Percentiles rank a stretch among this genome's conserved stretches.
Conservation (phyloP, 2,113 vertebrate species). For the Cebus imitator region DNA sequence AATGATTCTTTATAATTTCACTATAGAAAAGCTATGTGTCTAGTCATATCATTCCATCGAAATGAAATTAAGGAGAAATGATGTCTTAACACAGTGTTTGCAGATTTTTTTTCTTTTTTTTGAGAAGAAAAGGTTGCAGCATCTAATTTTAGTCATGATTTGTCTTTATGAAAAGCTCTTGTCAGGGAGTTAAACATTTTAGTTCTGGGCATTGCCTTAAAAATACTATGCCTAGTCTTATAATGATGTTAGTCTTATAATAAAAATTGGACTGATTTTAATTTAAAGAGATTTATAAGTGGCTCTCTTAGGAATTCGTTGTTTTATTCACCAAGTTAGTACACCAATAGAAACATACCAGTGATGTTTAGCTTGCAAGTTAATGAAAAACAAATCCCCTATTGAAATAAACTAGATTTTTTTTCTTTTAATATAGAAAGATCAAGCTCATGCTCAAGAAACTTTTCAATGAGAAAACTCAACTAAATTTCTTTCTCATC, state of each 20-base stretch:
- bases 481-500: slow-evolving; percentile 67
- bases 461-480: slow-evolving; percentile 71
- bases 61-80: slow-evolving; percentile 79
- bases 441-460: slow-evolving; percentile 62
- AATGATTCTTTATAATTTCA: slow-evolving; percentile 83
- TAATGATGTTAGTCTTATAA: slow-evolving; percentile 52
- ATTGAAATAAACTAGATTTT: slow-evolving; percentile 63
- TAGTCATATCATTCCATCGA: slow-evolving; percentile 79
- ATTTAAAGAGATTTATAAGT: slow-evolving; percentile 76
- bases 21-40: slow-evolving; percentile 77
- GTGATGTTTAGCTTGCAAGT: slow-evolving; percentile 62
- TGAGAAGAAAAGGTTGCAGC: slow-evolving; percentile 50
- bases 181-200: slow-evolving; percentile 64
- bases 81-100: slow-evolving; percentile 68
- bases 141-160: slow-evolving; percentile 75
- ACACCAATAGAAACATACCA: slow-evolving; percentile 52
- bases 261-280: slow-evolving; percentile 76
- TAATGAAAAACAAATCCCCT: slow-evolving; percentile 75
- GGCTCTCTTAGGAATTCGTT: slow-evolving; percentile 69
- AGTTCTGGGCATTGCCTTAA: slow-evolving; percentile 53
- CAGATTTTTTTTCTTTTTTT: slow-evolving; percentile 32
- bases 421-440: slow-evolving; percentile 63
- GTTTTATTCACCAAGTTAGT: slow-evolving; percentile 69
- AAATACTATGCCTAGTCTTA: slow-evolving; percentile 42
- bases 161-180: slow-evolving; percentile 75